Conservation (phyloP, 2,797 vertebrate genomes). For the Nannoperca obscura region DNA sequence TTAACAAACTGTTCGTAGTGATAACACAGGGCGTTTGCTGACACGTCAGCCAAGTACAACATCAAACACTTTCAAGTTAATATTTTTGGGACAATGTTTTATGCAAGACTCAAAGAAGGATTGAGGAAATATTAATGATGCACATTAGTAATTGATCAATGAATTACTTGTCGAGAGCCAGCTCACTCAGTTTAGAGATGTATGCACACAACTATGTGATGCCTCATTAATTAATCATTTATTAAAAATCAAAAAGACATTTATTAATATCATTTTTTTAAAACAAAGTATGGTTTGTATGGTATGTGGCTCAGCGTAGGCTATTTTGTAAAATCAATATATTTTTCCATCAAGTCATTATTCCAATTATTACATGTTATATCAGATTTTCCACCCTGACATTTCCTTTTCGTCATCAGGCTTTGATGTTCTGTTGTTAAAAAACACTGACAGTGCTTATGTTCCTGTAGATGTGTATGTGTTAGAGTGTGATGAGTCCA, state of each 20-base stretch:
- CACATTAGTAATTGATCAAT: not conserved
- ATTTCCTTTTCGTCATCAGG: not conserved
- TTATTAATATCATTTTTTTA: not conserved
- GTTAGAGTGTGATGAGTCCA: constrained; percentile 55
- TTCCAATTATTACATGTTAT: not conserved
- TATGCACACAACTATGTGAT: not conserved
- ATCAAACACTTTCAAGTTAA: constrained; percentile 7
- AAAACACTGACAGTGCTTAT: constrained; percentile 7
- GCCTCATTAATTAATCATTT: not conserved
- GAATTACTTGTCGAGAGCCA: not conserved
- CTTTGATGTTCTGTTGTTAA: constrained; percentile 24
- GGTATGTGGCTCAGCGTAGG: not conserved
- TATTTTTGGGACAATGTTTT: not conserved
- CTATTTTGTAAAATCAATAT: not conserved
- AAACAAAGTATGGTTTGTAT: not conserved
- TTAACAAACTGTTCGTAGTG: not conserved
- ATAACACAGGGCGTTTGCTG: not conserved
- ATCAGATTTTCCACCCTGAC: not conserved
- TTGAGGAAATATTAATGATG: not conserved
- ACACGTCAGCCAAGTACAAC: not conserved
- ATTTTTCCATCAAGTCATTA: not conserved
- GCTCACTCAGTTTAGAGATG: not conserved
- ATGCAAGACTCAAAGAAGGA: not conserved
- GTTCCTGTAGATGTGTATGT: constrained; percentile 56
- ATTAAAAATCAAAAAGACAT: not conserved